These are phyloP conservation scores for Lithophane socia DNA, from an alignment of 2,888 invertebrate species.

Conservation along the genomic window DNA sequence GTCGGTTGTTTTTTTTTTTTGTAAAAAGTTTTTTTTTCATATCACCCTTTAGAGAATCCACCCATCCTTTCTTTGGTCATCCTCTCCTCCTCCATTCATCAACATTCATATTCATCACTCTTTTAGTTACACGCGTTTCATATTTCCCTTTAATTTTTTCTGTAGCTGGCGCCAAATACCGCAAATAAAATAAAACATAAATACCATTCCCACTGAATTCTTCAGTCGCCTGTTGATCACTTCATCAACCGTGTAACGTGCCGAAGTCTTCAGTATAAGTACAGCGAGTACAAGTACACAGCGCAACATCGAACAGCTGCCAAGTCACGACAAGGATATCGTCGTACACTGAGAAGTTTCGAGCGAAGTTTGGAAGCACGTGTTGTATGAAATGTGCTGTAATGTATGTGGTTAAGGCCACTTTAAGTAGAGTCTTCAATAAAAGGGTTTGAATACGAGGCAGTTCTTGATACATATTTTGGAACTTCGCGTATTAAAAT, in stretches of 20 bases:
- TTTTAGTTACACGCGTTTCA: too few relatives aligned
- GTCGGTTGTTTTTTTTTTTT: too few relatives aligned
- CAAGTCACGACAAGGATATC: conserved; percentile 57
- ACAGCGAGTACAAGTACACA: conserved; percentile 39
- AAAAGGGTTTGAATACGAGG: conserved; percentile 6
- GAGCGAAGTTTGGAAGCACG: conserved; percentile 30
- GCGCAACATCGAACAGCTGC: conserved; percentile 53
- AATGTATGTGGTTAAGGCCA: conserved; percentile 37
- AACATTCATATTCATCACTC: too few relatives aligned
- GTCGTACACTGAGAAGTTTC: conserved; percentile 45
- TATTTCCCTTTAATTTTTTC: too few relatives aligned
- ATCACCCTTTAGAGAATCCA: too few relatives aligned
- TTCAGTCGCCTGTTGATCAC: conserved; percentile 55
- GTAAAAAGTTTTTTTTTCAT: too few relatives aligned
- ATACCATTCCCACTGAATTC: not conserved
- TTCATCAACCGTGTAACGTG: conserved; percentile 29
- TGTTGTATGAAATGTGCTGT: conserved; percentile 35
- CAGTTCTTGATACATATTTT: not conserved
- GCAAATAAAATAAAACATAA: too few relatives aligned
- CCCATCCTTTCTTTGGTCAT: too few relatives aligned
- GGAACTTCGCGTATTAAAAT: not conserved
- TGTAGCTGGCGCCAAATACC: not conserved
- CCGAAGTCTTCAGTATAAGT: conserved; percentile 26
- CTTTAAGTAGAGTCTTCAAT: conserved; percentile 42
- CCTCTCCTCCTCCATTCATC: too few relatives aligned